Evolutionary conservation across 2,113 vertebrate species (phyloP).

Genomic region (Dipodomys spectabilis): DNA sequence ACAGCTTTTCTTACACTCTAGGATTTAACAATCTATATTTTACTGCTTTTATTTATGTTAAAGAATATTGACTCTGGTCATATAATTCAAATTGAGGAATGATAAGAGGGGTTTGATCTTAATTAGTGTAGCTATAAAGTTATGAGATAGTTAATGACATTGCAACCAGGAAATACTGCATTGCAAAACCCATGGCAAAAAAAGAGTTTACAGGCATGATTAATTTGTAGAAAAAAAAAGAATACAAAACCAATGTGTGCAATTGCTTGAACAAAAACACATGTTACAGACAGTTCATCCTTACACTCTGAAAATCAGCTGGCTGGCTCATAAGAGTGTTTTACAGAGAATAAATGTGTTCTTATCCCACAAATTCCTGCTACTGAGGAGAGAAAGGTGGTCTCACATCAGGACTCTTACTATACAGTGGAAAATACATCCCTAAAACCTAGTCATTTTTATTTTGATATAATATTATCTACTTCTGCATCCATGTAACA

Average conservation of each 20-base stretch:
- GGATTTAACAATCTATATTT: neutral
- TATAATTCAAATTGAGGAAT: slow-evolving; percentile 2
- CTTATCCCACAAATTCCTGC: neutral
- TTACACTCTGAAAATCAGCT: slow-evolving; percentile 1
- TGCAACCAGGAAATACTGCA: neutral
- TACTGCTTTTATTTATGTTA: slow-evolving; percentile 4
- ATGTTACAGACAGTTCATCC: slow-evolving; percentile 24
- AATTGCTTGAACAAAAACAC: slow-evolving; percentile 51
- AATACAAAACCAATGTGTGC: neutral
- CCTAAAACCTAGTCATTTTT: neutral
- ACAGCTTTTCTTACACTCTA: neutral
- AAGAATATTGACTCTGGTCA: slow-evolving; percentile 10
- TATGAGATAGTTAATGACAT: neutral
- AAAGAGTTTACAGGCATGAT: neutral
- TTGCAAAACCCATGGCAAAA: neutral
- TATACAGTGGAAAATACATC: neutral
- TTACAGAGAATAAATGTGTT: slow-evolving; percentile 24
- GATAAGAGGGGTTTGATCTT: neutral
- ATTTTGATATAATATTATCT: slow-evolving; percentile 29
- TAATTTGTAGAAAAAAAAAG: neutral
- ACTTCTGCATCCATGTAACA: neutral
- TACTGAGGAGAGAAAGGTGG: neutral
- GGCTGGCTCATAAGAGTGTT: slow-evolving; percentile 64
- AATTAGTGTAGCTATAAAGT: neutral
- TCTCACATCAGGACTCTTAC: neutral